Evolutionary conservation across 2,113 vertebrate genomes (phyloP), one percentile per base, ranked within the genome.

Genomic region (Coracopsis vasa): DNA sequence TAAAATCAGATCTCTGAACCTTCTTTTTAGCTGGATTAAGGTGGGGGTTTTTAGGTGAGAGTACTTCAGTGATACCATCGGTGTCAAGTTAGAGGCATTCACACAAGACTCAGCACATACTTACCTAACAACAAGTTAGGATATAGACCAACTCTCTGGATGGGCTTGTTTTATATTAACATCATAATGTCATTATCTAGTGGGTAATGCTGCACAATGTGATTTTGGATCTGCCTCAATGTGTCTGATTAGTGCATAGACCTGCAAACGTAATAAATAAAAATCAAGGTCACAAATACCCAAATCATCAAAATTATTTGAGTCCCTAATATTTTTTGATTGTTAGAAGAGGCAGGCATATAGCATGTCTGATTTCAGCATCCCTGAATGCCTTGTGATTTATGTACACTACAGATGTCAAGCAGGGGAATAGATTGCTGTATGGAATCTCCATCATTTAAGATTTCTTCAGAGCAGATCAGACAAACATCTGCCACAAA

Each of bases 1-100:
- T 94, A 94, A 96, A 96, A 96, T 95, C 80, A 92, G 79, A 42
- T 41, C n/a, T 94, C 56, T 91, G 65, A 69, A 80, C 94, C 69
- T 96, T 94, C 39, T 45, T 50, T 70, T 92, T 64, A 96, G 72
- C 88, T 95, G 78, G 24, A 64, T 94, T 37, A 58, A 78, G 47
- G 29, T 8, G 0, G 19, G 41, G 6, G 5, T 4, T 8, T 41
- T 42, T 89, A 88, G 39, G 35, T 54, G 81, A 66, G 42, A 75
- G 61, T 27, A 93, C 80, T 94, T 97, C 89, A 94, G 70, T 10
- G 3, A 48, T 80, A 64, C 95, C 71, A 93, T 45, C 2, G 0
- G 8, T 61, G 19, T 37, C 18, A 1, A n/a, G 27, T 53, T 70
- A 94, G 31, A 15, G 3, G 31, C 62, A 86, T 86, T 96, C 75